Evolutionary conservation across 2,888 invertebrate species (phyloP), one percentile per base, ranked within the genome.

Genomic region (Leptopterna dolabrata): DNA sequence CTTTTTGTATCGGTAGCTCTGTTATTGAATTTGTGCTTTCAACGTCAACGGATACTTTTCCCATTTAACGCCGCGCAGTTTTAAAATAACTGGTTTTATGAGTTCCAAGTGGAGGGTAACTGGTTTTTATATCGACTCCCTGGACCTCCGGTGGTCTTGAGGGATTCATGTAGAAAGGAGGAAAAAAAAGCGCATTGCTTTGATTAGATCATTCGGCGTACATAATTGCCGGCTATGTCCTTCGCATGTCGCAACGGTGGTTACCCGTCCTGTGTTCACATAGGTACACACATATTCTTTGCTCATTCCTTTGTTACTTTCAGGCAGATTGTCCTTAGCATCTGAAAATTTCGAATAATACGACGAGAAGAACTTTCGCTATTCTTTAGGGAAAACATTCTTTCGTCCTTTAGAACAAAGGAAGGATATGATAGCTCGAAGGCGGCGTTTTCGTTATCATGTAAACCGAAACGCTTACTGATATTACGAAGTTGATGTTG

Each of bases 161-260:
- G 4, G 6, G 3, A 27, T 11, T 19, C 19, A 19, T 24, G 19
- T 24, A 27, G 24, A 63, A 11, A 63, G 63, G 7, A 63, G 63
- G 63, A 63, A 63, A 27, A 63, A 63, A 24, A 63, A 24, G 6
- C 4, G 2, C 24, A 13, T 55, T 63, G 45, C 19, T 45, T 27
- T 3, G 78, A 78, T 78, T 45, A 78, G 78, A n/a, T 78, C 78
- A 45, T 41, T 7, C 19, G 78, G 78, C 45, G 78, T 45, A 27
- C 36, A 76, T 76, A 78, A 78, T 78, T 45, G 45, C 24, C 2
- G 0, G 45, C 24, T 4, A 19, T 43, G 78, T 78, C 78, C 78
- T 78, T 78, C 78, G 47, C 45, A 45, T 78, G 78, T 45, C 78
- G 78, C 45, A 78, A 78, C 45, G 78, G n/a, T 78, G 78, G 14